Evolutionary conservation across 2,113 vertebrate genomes (phyloP).

Genomic region (Platanista minor): DNA sequence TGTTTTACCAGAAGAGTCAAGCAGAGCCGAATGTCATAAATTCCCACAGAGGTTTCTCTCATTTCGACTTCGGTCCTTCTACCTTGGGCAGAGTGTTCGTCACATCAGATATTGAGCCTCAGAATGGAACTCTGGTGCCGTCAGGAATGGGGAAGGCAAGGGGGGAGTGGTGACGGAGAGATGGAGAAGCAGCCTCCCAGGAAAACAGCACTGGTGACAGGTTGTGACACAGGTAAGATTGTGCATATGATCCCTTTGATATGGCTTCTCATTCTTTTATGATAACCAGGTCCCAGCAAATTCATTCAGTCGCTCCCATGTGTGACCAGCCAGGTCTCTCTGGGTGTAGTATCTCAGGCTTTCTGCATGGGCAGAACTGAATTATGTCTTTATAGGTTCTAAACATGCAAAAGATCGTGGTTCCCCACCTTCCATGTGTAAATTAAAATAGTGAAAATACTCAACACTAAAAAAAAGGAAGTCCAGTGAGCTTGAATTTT

Average conservation of each 20-base stretch:
- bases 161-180: not conserved
- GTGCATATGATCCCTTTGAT: not conserved
- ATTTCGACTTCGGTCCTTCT: not conserved
- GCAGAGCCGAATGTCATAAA: not conserved
- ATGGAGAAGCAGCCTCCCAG: not conserved
- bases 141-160: too few relatives aligned
- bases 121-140: not conserved
- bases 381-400: not conserved
- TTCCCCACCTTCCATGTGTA: not conserved
- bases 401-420: not conserved
- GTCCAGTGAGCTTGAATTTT: not conserved
- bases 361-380: not conserved
- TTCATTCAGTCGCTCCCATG: not conserved
- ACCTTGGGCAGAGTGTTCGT: not conserved
- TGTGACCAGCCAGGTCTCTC: not conserved
- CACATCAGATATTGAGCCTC: not conserved
- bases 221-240: not conserved
- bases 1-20: not conserved
- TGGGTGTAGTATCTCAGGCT: not conserved
- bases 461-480: not conserved
- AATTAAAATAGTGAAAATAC: not conserved
- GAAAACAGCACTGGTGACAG: not conserved
- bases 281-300: not conserved
- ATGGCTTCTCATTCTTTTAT: not conserved
- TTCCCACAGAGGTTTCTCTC: not conserved